Conservation (phyloP, 1,140 invertebrate genomes). For the Orchestia grillus region DNA sequence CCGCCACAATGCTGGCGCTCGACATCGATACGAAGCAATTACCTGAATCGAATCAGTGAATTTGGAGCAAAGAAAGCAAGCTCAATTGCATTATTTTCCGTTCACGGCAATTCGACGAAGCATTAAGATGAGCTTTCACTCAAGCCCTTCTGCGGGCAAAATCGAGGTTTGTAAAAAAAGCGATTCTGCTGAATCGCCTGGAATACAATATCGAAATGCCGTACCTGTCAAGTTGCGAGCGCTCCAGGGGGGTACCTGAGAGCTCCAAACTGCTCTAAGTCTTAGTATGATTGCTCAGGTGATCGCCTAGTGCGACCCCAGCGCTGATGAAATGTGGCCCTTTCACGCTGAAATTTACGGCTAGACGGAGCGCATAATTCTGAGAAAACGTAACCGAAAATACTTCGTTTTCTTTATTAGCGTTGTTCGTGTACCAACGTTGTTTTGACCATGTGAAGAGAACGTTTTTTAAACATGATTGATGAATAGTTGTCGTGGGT, state of each 20-base stretch:
- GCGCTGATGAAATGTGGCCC: background rate
- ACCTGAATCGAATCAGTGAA: constrained; percentile 16
- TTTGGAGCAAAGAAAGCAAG: background rate
- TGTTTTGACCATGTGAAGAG: too few relatives aligned
- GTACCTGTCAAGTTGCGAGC: background rate
- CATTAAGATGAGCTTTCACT: background rate
- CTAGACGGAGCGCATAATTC: background rate
- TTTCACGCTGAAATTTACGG: background rate
- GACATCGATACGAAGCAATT: constrained; percentile 18
- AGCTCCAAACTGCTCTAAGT: background rate
- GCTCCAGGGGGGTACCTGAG: background rate
- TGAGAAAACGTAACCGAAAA: too few relatives aligned
- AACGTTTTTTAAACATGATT: too few relatives aligned
- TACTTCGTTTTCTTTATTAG: too few relatives aligned
- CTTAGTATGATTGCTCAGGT: background rate
- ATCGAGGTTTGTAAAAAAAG: background rate
- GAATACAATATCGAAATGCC: background rate
- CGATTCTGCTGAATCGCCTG: background rate
- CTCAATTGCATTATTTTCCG: background rate
- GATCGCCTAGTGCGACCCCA: background rate
- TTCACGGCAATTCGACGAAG: background rate
- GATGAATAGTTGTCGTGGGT: too few relatives aligned
- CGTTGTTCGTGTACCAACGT: too few relatives aligned
- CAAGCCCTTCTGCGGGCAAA: background rate
- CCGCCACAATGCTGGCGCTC: background rate